Base-by-base conservation (phyloP, 2,888 invertebrate species). In the Dicyrtomina minuta region DNA sequence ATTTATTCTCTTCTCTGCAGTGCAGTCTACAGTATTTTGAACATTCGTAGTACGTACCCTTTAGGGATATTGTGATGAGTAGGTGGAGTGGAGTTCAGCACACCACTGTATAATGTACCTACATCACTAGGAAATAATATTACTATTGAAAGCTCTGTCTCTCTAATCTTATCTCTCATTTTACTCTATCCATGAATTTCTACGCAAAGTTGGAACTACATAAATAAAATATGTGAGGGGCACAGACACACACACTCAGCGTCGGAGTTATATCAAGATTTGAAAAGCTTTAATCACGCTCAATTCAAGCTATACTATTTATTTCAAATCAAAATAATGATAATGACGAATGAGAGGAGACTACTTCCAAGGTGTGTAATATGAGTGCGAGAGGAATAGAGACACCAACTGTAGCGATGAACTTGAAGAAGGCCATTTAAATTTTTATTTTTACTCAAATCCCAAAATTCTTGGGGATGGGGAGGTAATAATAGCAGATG, bases 351-450 rank as follows among this genome's bases (percentile, higher is more conserved):
- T 12, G 5, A 46, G 46, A n/a, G n/a, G n/a, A n/a, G n/a, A n/a
- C n/a, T n/a, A n/a, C n/a, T n/a, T n/a, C n/a, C n/a, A n/a, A n/a
- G n/a, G n/a, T n/a, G n/a, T n/a, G n/a, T n/a, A n/a, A n/a, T n/a
- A n/a, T n/a, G n/a, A n/a, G n/a, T n/a, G n/a, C n/a, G n/a, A n/a
- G n/a, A n/a, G n/a, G n/a, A n/a, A n/a, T n/a, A n/a, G n/a, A n/a
- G n/a, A n/a, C n/a, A n/a, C n/a, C n/a, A 55, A 55, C 13, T 55
- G 55, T 55, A 55, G 55, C 55, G 15, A 55, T 55, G 55, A 55
- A 55, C 55, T 55, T 55, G 26, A 26, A 22, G 27, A 12, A 55
- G 55, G 26, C 51, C 17, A 51, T 51, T 17, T 3, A 51, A 51
- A 17, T 51, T 51, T 20, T 51, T 20, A 22, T 51, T 51, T n/a